Evolutionary conservation across 2,113 vertebrate species (phyloP), one percentile per base, ranked within the genome.

Genomic region (Sylvietta virens): DNA sequence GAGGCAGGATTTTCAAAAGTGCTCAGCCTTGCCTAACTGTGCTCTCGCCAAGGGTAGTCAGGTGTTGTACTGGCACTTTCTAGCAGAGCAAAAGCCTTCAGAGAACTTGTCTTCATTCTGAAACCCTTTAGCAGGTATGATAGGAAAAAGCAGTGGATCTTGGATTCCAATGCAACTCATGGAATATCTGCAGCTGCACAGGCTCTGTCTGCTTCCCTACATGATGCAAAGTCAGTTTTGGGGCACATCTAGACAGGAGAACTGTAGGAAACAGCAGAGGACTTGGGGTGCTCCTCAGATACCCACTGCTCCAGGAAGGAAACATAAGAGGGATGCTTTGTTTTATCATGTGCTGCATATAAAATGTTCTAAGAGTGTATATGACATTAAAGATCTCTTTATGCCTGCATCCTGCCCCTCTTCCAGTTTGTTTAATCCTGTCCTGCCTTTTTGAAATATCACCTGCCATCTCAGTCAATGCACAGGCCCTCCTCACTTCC

Each of bases 371-470:
- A 37, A 31, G 79, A 6, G 30, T 57, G 15, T 30, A 9, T 19
- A 20, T 35, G 48, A n/a, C 57, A 83, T 58, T 77, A 90, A 70
- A 90, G 81, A 78, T 57, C 53, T 86, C 48, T 83, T 73, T 20
- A 13, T 35, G 44, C 4, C 39, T 83, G 28, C 57, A 83, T 83
- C 65, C 80, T 94, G 69, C 83, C 44, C 23, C 40, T 73, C 72
- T 93, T 93, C 48, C 76, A 79, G 31, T 71, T 60, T 69, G 44
- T 53, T 93, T 96, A 95, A 96, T 97, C 80, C 86, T 71, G 21
- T 40, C 28, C 69, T 79, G 76, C 53, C 27, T 90, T 86, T 94
- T 82, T 10, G 10, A 92, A 96, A 77, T 71, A 40, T 90, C 88
- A 93, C 73, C 94, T 95, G 92, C 76, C n/a, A 9, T 72, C 65